Base-by-base conservation (phyloP, 2,113 vertebrate species). In the Varanus komodoensis region DNA sequence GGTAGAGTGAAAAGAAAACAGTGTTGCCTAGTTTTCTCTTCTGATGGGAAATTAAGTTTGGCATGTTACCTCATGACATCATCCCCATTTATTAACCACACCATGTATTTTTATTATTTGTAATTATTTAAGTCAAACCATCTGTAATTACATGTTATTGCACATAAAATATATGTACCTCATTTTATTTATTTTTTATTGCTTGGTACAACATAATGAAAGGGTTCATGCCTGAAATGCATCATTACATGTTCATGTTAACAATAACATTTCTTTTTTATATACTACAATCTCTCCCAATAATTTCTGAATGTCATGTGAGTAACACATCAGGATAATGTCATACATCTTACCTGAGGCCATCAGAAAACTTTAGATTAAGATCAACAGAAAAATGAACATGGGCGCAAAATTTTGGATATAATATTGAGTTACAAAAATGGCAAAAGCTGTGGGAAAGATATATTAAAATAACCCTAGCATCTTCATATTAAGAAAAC, bases 131-230 rank as follows among this genome's bases (percentile, higher is more conserved):
- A n/a, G 34, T 68, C 34, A 0, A 0, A 73, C 92, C 89, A 44
- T 77, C 1, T 82, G 74, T 86, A 80, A 25, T 44, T 75, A n/a
- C 78, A 21, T 69, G 71, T 15, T 23, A 68, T 5, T 71, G 0
- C 67, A 85, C 27, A 61, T 80, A 0, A 88, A 25, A 79, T 4
- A 6, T 74, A 71, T 44, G 68, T 75, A 54, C 74, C 90, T 89
- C 78, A 68, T 44, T 61, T 3, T 19, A 8, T 75, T 0, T 87
- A 69, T 57, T 67, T 85, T 9, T 89, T 44, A 48, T 93, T 89
- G 88, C n/a, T 91, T 88, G 74, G 86, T 38, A 80, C 29, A 68
- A 19, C 44, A 2, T 78, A 88, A 82, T 64, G 44, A 80, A 4
- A 89, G 79, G 6, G 3, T 79, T 90, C 17, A 29, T 2, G 77